Base-by-base conservation (phyloP, 2,797 vertebrate species). In the Phrynocephalus vlangalii region DNA sequence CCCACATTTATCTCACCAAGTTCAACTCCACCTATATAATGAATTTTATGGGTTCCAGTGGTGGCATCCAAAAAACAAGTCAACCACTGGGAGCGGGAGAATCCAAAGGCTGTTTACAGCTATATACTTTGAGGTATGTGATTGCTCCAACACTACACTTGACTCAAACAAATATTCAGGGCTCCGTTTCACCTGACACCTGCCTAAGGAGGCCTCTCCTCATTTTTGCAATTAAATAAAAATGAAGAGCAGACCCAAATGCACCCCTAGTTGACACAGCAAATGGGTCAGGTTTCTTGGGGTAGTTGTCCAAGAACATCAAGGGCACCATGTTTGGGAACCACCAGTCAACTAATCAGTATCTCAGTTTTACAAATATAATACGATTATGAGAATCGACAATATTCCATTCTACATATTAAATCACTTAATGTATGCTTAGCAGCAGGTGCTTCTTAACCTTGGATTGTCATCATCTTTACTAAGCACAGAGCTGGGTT, bases 11-110 rank as follows among this genome's bases (percentile, higher is more conserved):
- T 83, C 82, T 82, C 84, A 83, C 85, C 72, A 92, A 87, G 71
- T 30, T 85, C 44, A 91, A 87, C 89, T 90, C 86, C 93, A 93
- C 88, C 87, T 88, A 85, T 80, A 33, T 94, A 94, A 70, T 84
- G 79, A 0, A 33, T 91, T 83, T 85, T 88, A 91, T 0, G 28
- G 89, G 91, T 87, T n/a, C 84, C 28, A 72, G 87, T 0, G 20
- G 56, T 0, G 16, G 50, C 79, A 90, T 75, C 22, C 30, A 56
- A 30, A 84, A 77, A 67, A 78, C 13, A 81, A 87, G 60, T 10
- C n/a, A 77, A 20, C 48, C 44, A 8, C 5, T 15, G 16, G 33
- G 30, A 0, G 28, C 3, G 16, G 28, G 22, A 68, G 16, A 68
- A 13, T 44, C 9, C 24, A 7, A 87, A 24, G 30, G 26, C 3